These are phyloP conservation scores for Troides oblongomaculatus DNA, from an alignment of 2,888 invertebrate genomes.

Conservation along the genomic window DNA sequence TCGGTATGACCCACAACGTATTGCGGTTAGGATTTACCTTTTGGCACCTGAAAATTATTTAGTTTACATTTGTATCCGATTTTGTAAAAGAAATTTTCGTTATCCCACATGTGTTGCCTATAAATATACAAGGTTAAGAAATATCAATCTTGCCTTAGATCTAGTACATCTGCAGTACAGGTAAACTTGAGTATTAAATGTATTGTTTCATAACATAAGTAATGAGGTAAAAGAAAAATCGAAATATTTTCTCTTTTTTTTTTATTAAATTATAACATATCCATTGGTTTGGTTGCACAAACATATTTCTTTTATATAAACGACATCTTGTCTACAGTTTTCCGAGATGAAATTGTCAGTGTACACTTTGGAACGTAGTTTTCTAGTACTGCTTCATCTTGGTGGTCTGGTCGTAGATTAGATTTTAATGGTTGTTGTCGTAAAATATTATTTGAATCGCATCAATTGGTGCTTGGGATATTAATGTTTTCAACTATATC, in stretches of 20 bases:
- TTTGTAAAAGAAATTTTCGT: background rate
- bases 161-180: background rate
- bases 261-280: slow-evolving; percentile 39
- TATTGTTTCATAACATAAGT: background rate
- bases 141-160: background rate
- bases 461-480: slow-evolving; percentile 25
- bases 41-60: slow-evolving; percentile 22
- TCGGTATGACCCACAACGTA: slow-evolving; percentile 65
- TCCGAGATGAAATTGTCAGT: slow-evolving; percentile 11
- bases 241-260: background rate
- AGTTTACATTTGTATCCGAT: background rate
- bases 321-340: slow-evolving; percentile 1
- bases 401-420: slow-evolving; percentile 27
- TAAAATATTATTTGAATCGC: slow-evolving; percentile 2
- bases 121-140: background rate
- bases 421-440: slow-evolving; percentile 8
- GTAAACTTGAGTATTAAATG: background rate
- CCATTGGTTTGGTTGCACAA: slow-evolving; percentile 33
- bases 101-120: background rate
- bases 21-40: slow-evolving; percentile 54
- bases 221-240: background rate
- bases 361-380: slow-evolving; percentile 26
- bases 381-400: slow-evolving; percentile 24
- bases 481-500: background rate
- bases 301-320: slow-evolving; percentile 6